Base-by-base conservation (phyloP, 2,113 vertebrate genomes). In the Stictonetta naevosa region DNA sequence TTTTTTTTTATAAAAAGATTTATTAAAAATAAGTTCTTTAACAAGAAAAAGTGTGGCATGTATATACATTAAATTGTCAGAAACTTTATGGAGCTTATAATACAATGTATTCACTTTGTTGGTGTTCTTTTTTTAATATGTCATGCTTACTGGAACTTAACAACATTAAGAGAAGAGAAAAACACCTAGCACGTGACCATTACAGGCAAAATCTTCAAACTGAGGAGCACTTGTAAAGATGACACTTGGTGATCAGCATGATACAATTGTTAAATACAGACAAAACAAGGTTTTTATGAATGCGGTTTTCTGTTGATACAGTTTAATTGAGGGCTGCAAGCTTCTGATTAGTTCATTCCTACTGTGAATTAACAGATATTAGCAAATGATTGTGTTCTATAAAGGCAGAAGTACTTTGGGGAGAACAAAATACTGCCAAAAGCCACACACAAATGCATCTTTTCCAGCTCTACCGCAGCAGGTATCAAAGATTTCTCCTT, bases 21-120 rank as follows among this genome's bases (percentile, higher is more conserved):
- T 98, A 98, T 98, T 96, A 98, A 98, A 98, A 98, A 98, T 98
- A 98, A 68, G 91, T 90, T 97, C 76, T 97, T 96, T 40, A 84
- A 87, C 94, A 95, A 97, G 88, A 95, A 96, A 64, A 94, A 79
- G 73, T 50, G 36, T 79, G 68, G 86, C 59, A 74, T 85, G 83
- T 98, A 98, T 98, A 90, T 98, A 98, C 97, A 98, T 79, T 78
- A 92, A 88, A 64, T 91, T 85, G 86, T 83, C 96, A 96, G 95
- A 98, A 97, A 86, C 55, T 97, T 77, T 52, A 34, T 5, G 69
- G 53, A 69, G 21, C 46, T 83, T 93, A 85, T 90, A 83, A 80
- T 84, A 97, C 92, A 91, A 78, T 22, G 33, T 59, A 90, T 93
- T 40, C 6, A 55, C 33, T 23, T 66, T 62, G 67, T 50, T 16